phyloP scores from a whole-genome alignment of 2,888 invertebrate genomes.

The Cephus pygmeus region DNA sequence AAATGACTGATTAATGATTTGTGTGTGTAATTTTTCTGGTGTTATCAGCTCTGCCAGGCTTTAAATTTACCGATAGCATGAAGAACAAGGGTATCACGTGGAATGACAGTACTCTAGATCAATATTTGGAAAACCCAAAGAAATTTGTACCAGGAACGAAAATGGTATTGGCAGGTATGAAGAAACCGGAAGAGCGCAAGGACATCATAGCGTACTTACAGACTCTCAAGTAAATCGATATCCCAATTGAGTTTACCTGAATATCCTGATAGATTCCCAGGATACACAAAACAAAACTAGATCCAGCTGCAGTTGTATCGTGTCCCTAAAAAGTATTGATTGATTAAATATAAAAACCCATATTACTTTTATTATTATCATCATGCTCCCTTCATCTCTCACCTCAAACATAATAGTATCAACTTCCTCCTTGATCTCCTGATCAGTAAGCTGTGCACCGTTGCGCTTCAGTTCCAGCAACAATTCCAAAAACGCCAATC shows the following conservation, averaged over 20 bases:
- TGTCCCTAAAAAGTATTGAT: constrained; percentile 71
- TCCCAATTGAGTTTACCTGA: constrained; percentile 64
- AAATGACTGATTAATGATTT: not conserved
- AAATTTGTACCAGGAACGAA: constrained; percentile 81
- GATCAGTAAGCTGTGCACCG: constrained; percentile 77
- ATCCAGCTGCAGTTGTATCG: constrained; percentile 85
- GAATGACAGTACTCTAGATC: constrained; percentile 73
- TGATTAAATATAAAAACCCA: not conserved
- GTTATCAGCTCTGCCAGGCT: constrained; percentile 65
- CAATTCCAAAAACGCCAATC: constrained; percentile 88
- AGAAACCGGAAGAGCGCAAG: constrained; percentile 74
- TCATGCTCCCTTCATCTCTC: constrained; percentile 26
- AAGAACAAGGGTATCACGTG: constrained; percentile 75
- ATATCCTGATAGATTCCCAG: constrained; percentile 81
- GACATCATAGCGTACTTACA: constrained; percentile 77
- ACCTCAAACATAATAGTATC: constrained; percentile 91
- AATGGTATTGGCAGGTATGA: constrained; percentile 80
- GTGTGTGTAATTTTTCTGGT: constrained; percentile 6
- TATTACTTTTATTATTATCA: not conserved
- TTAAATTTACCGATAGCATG: constrained; percentile 73
- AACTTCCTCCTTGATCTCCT: constrained; percentile 86
- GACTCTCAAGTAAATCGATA: constrained; percentile 39
- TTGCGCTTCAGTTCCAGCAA: constrained; percentile 83
- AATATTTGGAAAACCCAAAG: constrained; percentile 78
- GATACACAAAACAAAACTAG: constrained; percentile 83